phyloP scores from a whole-genome alignment of 2,797 vertebrate species.

The Centropyge bicolor region DNA sequence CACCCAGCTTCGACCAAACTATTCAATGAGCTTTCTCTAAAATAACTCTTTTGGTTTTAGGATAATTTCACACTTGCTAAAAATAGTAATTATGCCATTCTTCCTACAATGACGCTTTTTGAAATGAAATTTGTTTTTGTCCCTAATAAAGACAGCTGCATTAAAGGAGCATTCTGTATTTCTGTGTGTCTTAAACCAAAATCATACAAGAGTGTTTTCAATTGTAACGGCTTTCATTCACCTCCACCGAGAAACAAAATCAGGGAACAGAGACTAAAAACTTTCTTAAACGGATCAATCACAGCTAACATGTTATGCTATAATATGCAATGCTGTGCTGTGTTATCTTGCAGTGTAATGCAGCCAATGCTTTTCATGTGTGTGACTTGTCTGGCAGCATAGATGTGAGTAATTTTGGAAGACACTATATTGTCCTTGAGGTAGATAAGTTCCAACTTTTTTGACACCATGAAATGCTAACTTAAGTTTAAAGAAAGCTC shows the following conservation, averaged over 20 bases:
- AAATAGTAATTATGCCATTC: background rate
- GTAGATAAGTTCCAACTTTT: background rate
- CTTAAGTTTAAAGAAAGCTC: too few species aligned
- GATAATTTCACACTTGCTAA: constrained; percentile 1
- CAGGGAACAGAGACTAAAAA: background rate
- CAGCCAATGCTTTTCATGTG: background rate
- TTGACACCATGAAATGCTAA: background rate
- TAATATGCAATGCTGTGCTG: background rate
- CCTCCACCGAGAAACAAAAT: background rate
- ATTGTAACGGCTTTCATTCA: background rate
- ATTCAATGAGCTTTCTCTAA: constrained; percentile 13
- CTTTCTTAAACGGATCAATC: background rate
- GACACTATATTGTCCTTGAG: background rate
- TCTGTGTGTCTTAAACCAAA: background rate
- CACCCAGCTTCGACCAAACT: constrained; percentile 12
- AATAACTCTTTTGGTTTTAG: constrained; percentile 8
- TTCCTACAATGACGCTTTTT: background rate
- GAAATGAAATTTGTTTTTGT: background rate
- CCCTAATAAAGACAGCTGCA: background rate
- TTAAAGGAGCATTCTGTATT: background rate
- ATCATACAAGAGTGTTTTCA: background rate
- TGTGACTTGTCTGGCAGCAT: too few species aligned
- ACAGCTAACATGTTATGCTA: background rate
- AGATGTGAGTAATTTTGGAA: background rate
- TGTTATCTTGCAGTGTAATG: background rate